Base-by-base conservation (phyloP, 2,888 invertebrate species). In the Acanthosoma haemorrhoidale region DNA sequence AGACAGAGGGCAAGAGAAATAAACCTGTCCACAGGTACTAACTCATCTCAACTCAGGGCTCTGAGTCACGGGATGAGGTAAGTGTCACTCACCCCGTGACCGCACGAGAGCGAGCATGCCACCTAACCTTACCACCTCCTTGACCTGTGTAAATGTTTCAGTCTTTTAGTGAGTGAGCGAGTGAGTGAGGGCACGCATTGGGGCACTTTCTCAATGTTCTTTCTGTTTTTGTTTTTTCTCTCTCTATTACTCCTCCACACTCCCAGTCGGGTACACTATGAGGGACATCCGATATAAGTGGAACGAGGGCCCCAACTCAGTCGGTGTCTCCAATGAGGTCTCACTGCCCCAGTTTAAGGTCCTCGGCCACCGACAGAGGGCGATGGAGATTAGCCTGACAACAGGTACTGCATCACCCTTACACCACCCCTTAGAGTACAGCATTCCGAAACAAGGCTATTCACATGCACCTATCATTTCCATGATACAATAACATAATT, bases 311-410 rank as follows among this genome's bases (percentile, higher is more conserved):
- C 90, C 91, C 81, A 90, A 92, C 86, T 93, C 94, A 82, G 94
- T 96, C 83, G 94, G 93, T 83, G 93, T 95, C 81, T 93, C 93
- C 84, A 91, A 90, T 84, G 94, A 94, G 85, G 94, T 95, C 84
- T 93, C 94, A 80, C 89, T 96, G 83, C 95, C 96, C 83, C 95
- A 96, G 86, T 96, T 96, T 90, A 93, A 94, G 88, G 94, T 95
- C 83, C 90, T 95, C 84, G 95, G 95, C 80, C 94, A 94, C 86
- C 91, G 93, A 79, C 94, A 94, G 85, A 91, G 92, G 81, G 93
- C 91, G 80, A 92, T 92, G 91, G 94, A 94, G 86, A 94, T 94
- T 87, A 92, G 92, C 84, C 91, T 95, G 81, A 94, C 94, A 82
- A 94, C 94, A 90, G 94, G 94, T 95, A 92, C 74, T 36, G 34